A percentile compares a stretch with the other conserved stretches of the same genome.
phyloP scores from a whole-genome alignment of 2,888 invertebrate genomes.

The Lasiommata megera region DNA sequence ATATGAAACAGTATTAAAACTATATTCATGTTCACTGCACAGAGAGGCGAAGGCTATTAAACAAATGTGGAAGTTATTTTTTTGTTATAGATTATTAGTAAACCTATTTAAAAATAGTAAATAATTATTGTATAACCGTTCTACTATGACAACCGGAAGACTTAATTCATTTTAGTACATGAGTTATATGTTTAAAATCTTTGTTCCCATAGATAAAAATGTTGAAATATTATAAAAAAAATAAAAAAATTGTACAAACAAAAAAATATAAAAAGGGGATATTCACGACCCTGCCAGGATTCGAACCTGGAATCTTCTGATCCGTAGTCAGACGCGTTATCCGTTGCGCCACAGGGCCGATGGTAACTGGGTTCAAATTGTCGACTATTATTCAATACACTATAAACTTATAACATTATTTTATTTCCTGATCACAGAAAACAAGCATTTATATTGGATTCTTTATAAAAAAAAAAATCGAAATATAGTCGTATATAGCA shows the following conservation, averaged over 20 bases:
- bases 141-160: too few species aligned
- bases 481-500: too few species aligned
- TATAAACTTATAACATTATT: too few species aligned
- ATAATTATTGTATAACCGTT: too few species aligned
- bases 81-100: too few species aligned
- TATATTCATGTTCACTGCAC: conserved; percentile 11
- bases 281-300: conserved; percentile 81
- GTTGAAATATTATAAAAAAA: not conserved
- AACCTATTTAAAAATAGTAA: too few species aligned
- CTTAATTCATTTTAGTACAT: too few species aligned
- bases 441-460: too few species aligned
- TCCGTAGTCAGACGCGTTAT: conserved; percentile 88
- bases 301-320: conserved; percentile 86
- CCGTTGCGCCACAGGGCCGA: conserved; percentile 84
- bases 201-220: too few species aligned
- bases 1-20: conserved; percentile 17
- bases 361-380: not conserved
- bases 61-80: conserved; percentile 41
- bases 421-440: too few species aligned
- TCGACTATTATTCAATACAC: not conserved
- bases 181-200: too few species aligned
- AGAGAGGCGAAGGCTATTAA: not conserved
- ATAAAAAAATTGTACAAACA: not conserved
- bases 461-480: too few species aligned
- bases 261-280: not conserved